Evolutionary conservation across 2,888 invertebrate genomes (phyloP).

Genomic region (Cecidostiba fungosa): DNA sequence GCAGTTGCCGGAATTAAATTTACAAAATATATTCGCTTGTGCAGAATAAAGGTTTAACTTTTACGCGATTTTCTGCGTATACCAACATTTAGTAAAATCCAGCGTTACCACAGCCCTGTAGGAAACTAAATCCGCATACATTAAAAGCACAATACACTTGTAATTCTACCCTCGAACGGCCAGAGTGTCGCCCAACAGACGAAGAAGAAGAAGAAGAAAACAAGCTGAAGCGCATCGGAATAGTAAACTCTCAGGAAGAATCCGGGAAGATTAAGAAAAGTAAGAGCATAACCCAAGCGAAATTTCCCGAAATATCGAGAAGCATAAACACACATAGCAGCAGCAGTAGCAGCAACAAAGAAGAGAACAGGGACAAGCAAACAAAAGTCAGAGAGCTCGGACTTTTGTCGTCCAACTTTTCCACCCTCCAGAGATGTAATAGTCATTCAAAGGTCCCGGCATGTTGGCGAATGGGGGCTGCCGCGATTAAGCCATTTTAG

Average conservation of each 20-base stretch:
- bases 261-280: constrained; percentile 45
- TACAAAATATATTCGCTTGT: no score
- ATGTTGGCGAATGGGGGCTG: not conserved
- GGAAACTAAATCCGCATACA: not conserved
- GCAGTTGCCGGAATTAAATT: no score
- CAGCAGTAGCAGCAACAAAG: not conserved
- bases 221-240: constrained; percentile 28
- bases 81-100: no score
- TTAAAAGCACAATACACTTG: not conserved
- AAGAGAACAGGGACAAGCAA: constrained; percentile 29
- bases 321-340: not conserved
- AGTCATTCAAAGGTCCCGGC: constrained; percentile 44
- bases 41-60: no score
- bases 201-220: not conserved
- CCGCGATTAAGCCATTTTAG: constrained; percentile 62
- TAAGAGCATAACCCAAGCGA: constrained; percentile 41
- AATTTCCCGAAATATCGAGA: constrained; percentile 52
- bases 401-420: constrained; percentile 51
- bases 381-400: constrained; percentile 43
- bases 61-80: no score
- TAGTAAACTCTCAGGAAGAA: constrained; percentile 27
- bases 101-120: not conserved
- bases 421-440: constrained; percentile 37
- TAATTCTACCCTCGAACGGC: not conserved
- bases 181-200: not conserved